Conservation (phyloP, 2,797 vertebrate species). For the Mus minutoides region DNA sequence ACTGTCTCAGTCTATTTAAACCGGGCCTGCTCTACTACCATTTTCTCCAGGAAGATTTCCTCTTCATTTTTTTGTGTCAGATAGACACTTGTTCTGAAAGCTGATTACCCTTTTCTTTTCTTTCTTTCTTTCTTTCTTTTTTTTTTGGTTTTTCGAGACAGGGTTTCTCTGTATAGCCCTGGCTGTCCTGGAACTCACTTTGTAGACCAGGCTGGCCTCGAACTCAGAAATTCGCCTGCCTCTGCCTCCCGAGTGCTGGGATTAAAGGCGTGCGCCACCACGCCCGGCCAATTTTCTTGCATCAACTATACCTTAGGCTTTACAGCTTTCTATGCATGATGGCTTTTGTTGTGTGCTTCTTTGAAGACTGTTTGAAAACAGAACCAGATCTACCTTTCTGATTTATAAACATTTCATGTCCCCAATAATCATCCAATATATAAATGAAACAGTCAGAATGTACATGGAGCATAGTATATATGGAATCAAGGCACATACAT, state of each 20-base stretch:
- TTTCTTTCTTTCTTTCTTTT: too few relatives aligned
- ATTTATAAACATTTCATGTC: not conserved
- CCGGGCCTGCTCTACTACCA: not conserved
- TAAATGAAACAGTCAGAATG: not conserved
- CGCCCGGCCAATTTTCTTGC: too few relatives aligned
- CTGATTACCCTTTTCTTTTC: not conserved
- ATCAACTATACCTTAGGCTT: not conserved
- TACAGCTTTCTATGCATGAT: not conserved
- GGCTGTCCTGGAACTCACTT: too few relatives aligned
- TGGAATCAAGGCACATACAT: not conserved
- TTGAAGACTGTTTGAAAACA: not conserved
- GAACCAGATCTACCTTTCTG: not conserved
- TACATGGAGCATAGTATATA: not conserved
- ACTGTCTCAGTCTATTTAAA: not conserved
- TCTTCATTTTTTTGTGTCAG: not conserved
- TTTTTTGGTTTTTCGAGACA: too few relatives aligned
- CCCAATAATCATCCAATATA: slow-evolving; percentile 24
- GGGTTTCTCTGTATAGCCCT: too few relatives aligned
- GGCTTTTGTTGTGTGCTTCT: not conserved
- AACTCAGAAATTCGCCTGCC: too few relatives aligned
- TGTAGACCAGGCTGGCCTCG: too few relatives aligned
- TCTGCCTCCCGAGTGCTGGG: too few relatives aligned
- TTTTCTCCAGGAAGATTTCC: not conserved
- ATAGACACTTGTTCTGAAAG: not conserved
- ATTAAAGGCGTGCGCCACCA: too few relatives aligned